Percentiles rank a stretch among this genome's conserved stretches.
phyloP scores from a whole-genome alignment of 1,140 invertebrate species.

The Venustaconcha ellipsiformis region DNA sequence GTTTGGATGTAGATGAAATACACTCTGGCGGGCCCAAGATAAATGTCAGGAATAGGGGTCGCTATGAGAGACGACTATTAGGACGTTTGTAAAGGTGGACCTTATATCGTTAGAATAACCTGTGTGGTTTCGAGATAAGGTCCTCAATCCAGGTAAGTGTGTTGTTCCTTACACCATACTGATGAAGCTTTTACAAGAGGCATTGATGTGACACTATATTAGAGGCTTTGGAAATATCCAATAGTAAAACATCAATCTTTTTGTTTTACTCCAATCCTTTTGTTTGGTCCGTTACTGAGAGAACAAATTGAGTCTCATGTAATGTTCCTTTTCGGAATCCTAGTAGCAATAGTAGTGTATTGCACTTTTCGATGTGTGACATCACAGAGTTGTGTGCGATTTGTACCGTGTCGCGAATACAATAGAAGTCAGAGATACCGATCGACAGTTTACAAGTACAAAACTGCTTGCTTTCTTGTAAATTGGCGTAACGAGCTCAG shows the following conservation, averaged over 20 bases:
- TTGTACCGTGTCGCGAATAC: slow-evolving; percentile 1
- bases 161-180: slow-evolving; percentile 13
- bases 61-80: too few species aligned
- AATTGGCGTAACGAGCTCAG: too few species aligned
- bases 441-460: slow-evolving; percentile 46
- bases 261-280: slow-evolving; percentile 1
- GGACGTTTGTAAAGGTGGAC: too few species aligned
- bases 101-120: too few species aligned
- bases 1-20: too few species aligned
- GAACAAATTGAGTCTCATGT: slow-evolving; percentile 13
- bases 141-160: too few species aligned
- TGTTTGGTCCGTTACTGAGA: slow-evolving; percentile 5
- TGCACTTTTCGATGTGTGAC: slow-evolving; percentile 11
- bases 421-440: slow-evolving; percentile 9
- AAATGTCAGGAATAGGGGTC: too few species aligned
- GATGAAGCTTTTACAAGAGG: slow-evolving; percentile 4
- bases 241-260: slow-evolving; percentile 5
- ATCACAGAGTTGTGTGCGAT: slow-evolving; percentile 17
- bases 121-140: too few species aligned
- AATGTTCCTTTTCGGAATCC: slow-evolving; percentile 7
- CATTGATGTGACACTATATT: slow-evolving; percentile 5
- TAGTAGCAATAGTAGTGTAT: slow-evolving; percentile 12
- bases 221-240: slow-evolving; percentile 17
- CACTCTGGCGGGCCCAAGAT: too few species aligned
- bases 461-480: too few species aligned